phyloP scores from a whole-genome alignment of 1,140 invertebrate genomes.

The Augochlora pura region DNA sequence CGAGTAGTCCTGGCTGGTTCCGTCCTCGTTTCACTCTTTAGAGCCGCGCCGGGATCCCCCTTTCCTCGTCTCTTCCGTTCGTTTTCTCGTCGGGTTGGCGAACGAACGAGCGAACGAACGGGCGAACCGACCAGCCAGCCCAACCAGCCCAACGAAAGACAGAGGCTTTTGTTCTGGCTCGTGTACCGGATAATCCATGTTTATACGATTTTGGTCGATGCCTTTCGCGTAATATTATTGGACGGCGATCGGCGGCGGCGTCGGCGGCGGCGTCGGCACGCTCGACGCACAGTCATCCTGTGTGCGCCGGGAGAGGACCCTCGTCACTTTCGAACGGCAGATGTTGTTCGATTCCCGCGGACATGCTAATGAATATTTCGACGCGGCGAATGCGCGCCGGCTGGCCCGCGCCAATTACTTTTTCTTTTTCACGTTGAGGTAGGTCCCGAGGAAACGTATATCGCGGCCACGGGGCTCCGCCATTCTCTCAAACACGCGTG shows the following conservation, averaged over 20 bases:
- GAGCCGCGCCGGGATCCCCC: neutral
- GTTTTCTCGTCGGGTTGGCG: neutral
- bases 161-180: conserved; percentile 50
- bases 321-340: neutral
- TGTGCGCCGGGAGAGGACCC: neutral
- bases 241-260: conserved; percentile 6
- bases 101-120: no score
- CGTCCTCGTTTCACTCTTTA: conserved; percentile 11
- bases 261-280: no score
- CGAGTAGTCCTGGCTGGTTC: conserved; percentile 9
- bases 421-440: neutral
- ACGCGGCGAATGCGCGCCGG: neutral
- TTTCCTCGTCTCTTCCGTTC: neutral
- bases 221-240: conserved; percentile 9
- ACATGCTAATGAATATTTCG: neutral
- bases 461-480: no score
- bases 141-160: conserved; percentile 11
- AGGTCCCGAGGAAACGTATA: neutral
- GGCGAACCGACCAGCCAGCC: no score
- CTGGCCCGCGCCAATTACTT: neutral
- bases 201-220: conserved; percentile 29
- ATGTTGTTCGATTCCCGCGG: neutral
- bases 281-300: no score
- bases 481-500: no score
- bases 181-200: conserved; percentile 37